A percentile compares a stretch with the other conserved stretches of the same genome.
phyloP scores from a whole-genome alignment of 2,113 vertebrate genomes.

The Loxodonta africana region DNA sequence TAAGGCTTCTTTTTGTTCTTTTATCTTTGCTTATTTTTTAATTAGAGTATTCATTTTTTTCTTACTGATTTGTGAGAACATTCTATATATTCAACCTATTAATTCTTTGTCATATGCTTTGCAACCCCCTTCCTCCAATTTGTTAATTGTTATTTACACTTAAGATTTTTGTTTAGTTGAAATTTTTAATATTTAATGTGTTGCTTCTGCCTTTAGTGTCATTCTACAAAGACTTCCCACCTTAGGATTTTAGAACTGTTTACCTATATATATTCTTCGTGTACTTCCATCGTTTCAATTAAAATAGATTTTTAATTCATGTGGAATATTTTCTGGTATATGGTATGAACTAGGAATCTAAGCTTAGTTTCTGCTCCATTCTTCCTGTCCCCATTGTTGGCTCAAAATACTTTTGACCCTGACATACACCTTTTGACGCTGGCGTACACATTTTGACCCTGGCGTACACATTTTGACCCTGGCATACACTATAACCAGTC shows the following conservation, averaged over 20 bases:
- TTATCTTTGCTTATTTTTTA: slow-evolving; percentile 52
- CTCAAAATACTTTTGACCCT: neutral
- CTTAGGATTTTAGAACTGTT: neutral
- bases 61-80: neutral
- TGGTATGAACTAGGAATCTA: slow-evolving; percentile 1
- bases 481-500: neutral
- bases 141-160: neutral
- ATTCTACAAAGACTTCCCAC: neutral
- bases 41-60: slow-evolving; percentile 54
- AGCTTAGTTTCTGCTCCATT: neutral
- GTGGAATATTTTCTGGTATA: slow-evolving; percentile 21
- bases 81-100: neutral
- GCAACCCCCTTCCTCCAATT: neutral
- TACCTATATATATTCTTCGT: neutral
- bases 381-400: neutral
- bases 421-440: neutral
- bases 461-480: neutral
- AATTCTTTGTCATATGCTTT: neutral
- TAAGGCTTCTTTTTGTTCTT: neutral
- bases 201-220: slow-evolving; percentile 4
- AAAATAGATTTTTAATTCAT: neutral
- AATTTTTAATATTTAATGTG: slow-evolving; percentile 39
- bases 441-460: neutral
- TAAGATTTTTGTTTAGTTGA: neutral
- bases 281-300: neutral